Evolutionary conservation across 2,113 vertebrate species (phyloP), one percentile per base, ranked within the genome.

Genomic region (Vimba vimba): DNA sequence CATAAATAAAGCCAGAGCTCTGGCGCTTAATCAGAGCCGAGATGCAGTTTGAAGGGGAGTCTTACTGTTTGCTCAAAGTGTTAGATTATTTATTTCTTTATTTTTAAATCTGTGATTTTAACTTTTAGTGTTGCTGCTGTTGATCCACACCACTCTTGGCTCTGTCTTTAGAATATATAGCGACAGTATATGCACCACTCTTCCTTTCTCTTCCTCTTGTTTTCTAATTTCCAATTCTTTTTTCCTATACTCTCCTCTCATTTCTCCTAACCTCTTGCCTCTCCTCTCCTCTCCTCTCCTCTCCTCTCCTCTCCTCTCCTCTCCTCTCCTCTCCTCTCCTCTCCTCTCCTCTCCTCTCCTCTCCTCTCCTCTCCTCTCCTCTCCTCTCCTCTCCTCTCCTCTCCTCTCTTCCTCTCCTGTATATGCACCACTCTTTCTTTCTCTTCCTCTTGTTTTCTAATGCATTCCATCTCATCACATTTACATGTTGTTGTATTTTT

Each of bases 11-110:
- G 66, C 52, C 27, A 3, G 11, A 2, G 43, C 19, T 50, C 74
- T 81, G 69, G 74, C 39, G 85, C 82, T 45, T 57, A 68, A 84
- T 86, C 82, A 82, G 68, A 74, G 47, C 84, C 2, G n/a, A 66
- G 81, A 83, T 79, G 74, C 60, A 52, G 73, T 57, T 47, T 71
- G 71, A 71, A 88, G 84, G 68, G 25, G 87, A 47, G 55, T 47
- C 36, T 36, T n/a, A 39, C 59, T 52, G 57, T 62, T 80, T 27
- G 66, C 27, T 64, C 71, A 27, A 60, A 50, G 62, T 66, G 85
- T 33, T 45, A 30, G 25, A 25, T 80, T 7, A 43, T 43, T 43
- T 36, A 36, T 84, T 47, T 75, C 12, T 82, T 47, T 50, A 30
- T 43, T 74, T 30, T 33, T 43, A 39, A 55, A 21, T 62, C 9